Conservation (phyloP, 2,797 vertebrate genomes). For the Cyprinella venusta region DNA sequence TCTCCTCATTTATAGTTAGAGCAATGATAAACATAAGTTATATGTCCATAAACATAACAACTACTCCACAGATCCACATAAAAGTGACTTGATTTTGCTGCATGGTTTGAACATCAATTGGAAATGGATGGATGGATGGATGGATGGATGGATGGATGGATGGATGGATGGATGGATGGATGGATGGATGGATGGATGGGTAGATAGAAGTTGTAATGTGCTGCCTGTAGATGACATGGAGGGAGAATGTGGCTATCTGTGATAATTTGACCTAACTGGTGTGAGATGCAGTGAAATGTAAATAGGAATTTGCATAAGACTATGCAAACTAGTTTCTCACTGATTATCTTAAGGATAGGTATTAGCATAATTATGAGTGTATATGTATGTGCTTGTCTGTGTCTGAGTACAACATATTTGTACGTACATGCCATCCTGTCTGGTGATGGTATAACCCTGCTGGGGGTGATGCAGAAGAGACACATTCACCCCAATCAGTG, state of each 20-base stretch:
- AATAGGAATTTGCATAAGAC: conserved; percentile 33
- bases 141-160: too few relatives aligned
- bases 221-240: conserved; percentile 3
- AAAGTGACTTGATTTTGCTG: too few relatives aligned
- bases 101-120: too few relatives aligned
- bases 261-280: conserved; percentile 4
- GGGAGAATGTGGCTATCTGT: neutral
- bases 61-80: too few relatives aligned
- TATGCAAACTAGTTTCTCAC: conserved; percentile 32
- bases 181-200: too few relatives aligned
- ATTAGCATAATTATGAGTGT: conserved; percentile 39
- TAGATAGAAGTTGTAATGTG: neutral
- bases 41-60: too few relatives aligned
- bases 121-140: too few relatives aligned
- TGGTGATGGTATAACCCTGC: conserved; percentile 92
- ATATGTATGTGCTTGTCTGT: conserved; percentile 13
- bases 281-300: conserved; percentile 21
- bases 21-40: too few relatives aligned
- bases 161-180: too few relatives aligned
- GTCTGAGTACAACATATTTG: conserved; percentile 34
- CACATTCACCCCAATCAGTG: conserved; percentile 97
- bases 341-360: conserved; percentile 23
- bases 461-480: conserved; percentile 93
- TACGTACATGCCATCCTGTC: conserved; percentile 97
- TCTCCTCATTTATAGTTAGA: too few relatives aligned